phyloP scores from a whole-genome alignment of 2,888 invertebrate species.

The Meteorus cinctellus region DNA sequence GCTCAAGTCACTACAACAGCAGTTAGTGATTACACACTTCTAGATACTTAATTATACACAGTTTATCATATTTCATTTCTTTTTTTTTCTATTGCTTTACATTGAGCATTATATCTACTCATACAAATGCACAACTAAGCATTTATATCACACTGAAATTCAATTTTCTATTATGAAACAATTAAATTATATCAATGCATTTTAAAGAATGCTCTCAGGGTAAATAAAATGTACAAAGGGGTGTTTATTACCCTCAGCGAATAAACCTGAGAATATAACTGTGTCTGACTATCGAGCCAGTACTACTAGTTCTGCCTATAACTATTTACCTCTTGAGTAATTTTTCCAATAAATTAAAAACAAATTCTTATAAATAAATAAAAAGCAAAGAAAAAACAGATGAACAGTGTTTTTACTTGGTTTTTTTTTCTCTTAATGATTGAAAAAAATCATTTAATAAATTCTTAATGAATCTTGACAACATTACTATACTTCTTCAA shows the following conservation, averaged over 20 bases:
- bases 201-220: not conserved
- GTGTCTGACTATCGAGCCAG: not conserved
- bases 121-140: no score
- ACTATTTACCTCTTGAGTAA: not conserved
- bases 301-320: not conserved
- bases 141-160: not conserved
- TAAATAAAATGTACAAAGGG: not conserved
- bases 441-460: not conserved
- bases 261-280: constrained; percentile 13
- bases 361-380: not conserved
- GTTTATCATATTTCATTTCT: constrained; percentile 10
- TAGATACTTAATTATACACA: constrained; percentile 10
- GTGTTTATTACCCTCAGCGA: constrained; percentile 37
- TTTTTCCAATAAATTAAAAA: not conserved
- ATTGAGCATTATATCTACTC: no score
- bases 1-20: constrained; percentile 7
- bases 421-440: not conserved
- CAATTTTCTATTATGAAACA: not conserved
- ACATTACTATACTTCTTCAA: not conserved
- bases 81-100: not conserved
- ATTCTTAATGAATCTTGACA: not conserved
- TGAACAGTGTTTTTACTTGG: not conserved
- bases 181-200: not conserved
- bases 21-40: not conserved
- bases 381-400: not conserved